These are phyloP conservation scores for Parascotia fuliginaria DNA, from an alignment of 2,888 invertebrate species.

Conservation along the genomic window DNA sequence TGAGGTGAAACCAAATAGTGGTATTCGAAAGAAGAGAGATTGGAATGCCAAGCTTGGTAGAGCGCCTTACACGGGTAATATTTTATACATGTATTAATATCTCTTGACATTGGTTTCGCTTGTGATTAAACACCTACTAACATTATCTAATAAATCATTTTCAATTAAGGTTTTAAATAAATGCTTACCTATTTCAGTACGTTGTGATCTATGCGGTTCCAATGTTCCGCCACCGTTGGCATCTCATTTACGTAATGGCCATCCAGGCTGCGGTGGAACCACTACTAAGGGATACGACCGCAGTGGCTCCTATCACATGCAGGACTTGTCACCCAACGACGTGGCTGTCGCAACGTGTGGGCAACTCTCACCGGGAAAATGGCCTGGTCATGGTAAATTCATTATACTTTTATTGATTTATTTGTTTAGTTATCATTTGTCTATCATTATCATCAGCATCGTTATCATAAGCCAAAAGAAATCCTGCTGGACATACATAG, in stretches of 20 bases:
- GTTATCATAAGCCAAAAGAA: too few relatives aligned
- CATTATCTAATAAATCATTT: too few relatives aligned
- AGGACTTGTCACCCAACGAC: conserved; percentile 51
- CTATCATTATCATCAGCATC: too few relatives aligned
- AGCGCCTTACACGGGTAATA: conserved; percentile 62
- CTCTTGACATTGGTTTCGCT: too few relatives aligned
- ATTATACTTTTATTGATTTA: background rate
- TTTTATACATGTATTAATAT: too few relatives aligned
- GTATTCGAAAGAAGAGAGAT: conserved; percentile 61
- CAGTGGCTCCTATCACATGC: conserved; percentile 93
- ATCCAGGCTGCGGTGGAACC: conserved; percentile 96
- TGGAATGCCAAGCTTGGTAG: conserved; percentile 53
- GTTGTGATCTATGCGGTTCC: conserved; percentile 94
- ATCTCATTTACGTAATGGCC: conserved; percentile 95
- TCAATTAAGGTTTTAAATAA: too few relatives aligned
- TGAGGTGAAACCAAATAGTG: conserved; percentile 45
- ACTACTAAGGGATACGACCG: conserved; percentile 97
- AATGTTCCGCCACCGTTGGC: conserved; percentile 92
- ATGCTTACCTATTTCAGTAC: conserved; percentile 51
- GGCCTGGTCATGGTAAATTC: background rate
- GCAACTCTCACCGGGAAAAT: conserved; percentile 62
- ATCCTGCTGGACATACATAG: too few relatives aligned
- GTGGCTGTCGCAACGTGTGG: conserved; percentile 62
- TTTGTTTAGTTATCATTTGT: too few relatives aligned
- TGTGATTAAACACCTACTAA: too few relatives aligned